phyloP scores from a whole-genome alignment of 2,797 vertebrate genomes.

The Tauraco hartlaubi region DNA sequence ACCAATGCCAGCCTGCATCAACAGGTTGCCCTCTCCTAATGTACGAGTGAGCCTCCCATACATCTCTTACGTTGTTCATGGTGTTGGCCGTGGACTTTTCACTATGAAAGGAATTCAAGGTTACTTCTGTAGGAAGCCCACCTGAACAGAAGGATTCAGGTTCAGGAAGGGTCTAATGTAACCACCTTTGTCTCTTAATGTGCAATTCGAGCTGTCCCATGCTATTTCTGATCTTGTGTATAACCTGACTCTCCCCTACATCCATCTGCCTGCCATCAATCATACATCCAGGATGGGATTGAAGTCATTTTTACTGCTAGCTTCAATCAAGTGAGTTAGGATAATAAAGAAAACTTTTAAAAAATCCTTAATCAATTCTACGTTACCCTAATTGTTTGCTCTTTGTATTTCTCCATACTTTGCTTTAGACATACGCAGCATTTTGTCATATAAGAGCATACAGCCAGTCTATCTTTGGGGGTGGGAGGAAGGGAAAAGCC shows the following conservation, averaged over 20 bases:
- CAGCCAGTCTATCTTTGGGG: background rate
- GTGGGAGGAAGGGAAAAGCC: background rate
- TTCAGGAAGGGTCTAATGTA: background rate
- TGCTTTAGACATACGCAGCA: background rate
- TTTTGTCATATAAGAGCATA: background rate
- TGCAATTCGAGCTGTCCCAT: background rate
- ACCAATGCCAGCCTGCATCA: background rate
- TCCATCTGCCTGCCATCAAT: background rate
- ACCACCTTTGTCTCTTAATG: background rate
- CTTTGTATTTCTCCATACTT: background rate
- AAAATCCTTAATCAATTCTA: background rate
- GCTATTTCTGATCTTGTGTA: background rate
- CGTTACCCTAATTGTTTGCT: background rate
- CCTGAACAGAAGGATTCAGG: background rate
- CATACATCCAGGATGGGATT: background rate
- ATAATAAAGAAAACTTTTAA: background rate
- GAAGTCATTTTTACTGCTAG: background rate
- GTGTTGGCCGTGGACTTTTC: background rate
- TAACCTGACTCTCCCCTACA: rapidly evolving
- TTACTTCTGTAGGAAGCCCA: background rate
- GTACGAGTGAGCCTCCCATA: rapidly evolving
- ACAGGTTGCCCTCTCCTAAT: background rate
- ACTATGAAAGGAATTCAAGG: background rate
- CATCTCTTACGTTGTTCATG: background rate
- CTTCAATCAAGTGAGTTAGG: background rate